Evolutionary conservation across 2,797 vertebrate species (phyloP).

Genomic region (Sebastiscus tertius): DNA sequence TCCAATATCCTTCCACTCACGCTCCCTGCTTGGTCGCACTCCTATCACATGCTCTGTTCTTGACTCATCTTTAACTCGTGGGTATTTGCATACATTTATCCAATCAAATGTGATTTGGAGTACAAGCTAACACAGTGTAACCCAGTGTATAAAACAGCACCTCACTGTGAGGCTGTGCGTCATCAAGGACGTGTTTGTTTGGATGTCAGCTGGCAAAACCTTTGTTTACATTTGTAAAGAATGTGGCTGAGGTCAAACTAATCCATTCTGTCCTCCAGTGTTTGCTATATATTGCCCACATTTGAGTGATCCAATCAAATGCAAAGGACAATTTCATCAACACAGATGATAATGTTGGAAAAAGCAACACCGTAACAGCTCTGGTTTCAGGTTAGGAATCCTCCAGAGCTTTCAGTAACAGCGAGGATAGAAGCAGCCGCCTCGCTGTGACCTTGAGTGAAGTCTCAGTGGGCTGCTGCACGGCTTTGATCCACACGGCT

Average conservation of each 20-base stretch:
- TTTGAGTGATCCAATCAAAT: not conserved
- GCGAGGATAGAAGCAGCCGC: not conserved
- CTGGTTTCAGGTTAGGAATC: not conserved
- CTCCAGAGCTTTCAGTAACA: not conserved
- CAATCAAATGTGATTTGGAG: not conserved
- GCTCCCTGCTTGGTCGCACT: too few relatives aligned
- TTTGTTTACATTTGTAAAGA: too few relatives aligned
- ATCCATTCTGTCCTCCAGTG: not conserved
- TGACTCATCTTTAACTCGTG: not conserved
- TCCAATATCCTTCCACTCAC: too few relatives aligned
- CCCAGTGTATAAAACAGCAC: not conserved
- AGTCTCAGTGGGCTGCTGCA: constrained; percentile 22
- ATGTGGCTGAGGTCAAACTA: not conserved
- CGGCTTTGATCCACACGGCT: constrained; percentile 23
- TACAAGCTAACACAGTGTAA: not conserved
- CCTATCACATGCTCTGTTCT: too few relatives aligned
- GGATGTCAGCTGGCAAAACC: too few relatives aligned
- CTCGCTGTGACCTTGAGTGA: constrained; percentile 27
- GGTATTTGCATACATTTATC: not conserved
- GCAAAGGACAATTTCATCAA: not conserved
- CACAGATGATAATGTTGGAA: not conserved
- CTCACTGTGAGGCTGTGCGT: not conserved
- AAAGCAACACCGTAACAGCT: not conserved
- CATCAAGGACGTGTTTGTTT: too few relatives aligned
- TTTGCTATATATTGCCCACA: not conserved